phyloP scores from a whole-genome alignment of 2,888 invertebrate genomes.

The Sesia apiformis region DNA sequence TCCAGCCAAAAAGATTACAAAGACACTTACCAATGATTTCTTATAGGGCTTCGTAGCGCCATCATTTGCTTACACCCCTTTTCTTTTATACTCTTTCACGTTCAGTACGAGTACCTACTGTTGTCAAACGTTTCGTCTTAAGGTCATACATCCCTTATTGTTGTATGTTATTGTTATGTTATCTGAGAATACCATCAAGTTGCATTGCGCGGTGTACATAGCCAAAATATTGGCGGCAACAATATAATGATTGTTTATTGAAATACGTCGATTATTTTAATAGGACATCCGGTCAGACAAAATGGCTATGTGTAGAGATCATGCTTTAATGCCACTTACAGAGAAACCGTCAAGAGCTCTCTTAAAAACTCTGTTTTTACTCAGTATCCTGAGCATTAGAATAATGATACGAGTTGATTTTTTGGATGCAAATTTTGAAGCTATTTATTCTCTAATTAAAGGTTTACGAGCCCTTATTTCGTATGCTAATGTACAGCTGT shows the following conservation, averaged over 20 bases:
- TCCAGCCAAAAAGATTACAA: too few relatives aligned
- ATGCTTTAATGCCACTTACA: constrained; percentile 25
- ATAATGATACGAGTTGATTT: constrained; percentile 26
- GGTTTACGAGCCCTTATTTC: constrained; percentile 33
- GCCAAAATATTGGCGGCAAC: constrained; percentile 32
- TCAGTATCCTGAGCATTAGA: constrained; percentile 35
- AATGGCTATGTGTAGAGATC: constrained; percentile 26
- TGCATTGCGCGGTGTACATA: not conserved
- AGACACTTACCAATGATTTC: too few relatives aligned
- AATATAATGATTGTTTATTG: constrained; percentile 59
- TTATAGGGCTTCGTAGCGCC: too few relatives aligned
- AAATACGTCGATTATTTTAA: constrained; percentile 67
- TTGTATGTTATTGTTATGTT: too few relatives aligned
- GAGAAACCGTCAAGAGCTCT: not conserved
- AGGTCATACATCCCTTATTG: too few relatives aligned
- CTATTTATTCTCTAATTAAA: constrained; percentile 37
- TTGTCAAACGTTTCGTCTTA: too few relatives aligned
- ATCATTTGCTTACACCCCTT: too few relatives aligned
- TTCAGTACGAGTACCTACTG: too few relatives aligned
- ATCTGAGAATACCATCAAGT: too few relatives aligned
- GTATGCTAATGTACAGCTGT: constrained; percentile 47
- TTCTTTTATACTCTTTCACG: too few relatives aligned
- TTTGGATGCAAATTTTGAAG: constrained; percentile 10
- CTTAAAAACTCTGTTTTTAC: constrained; percentile 1
- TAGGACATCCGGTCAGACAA: constrained; percentile 55